Base-by-base conservation (phyloP, 2,113 vertebrate species). In the Cynocephalus volans region DNA sequence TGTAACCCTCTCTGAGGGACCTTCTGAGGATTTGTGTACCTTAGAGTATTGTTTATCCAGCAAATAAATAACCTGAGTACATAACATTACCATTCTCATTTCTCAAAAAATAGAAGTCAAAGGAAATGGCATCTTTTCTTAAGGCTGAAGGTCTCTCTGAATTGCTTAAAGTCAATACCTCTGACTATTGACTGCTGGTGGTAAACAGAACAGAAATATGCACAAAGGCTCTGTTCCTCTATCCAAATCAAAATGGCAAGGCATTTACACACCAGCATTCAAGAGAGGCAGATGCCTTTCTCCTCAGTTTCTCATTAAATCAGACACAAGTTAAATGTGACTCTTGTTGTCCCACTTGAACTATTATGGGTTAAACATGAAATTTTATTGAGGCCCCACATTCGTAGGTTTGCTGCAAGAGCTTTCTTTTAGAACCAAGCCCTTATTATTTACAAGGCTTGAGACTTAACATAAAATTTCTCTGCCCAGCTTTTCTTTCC, bases 331-430 rank as follows among this genome's bases (percentile, higher is more conserved):
- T 17, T 80, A 93, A 64, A 60, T 45, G 21, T 17, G 48, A 96
- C 28, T 62, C 41, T 77, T 72, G 48, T 82, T 80, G 67, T 69
- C 60, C 13, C 80, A 73, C 8, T 60, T 96, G 72, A 96, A 96
- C 79, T 95, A 95, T 85, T 82, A 50, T 64, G n/a, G 65, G 54
- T 97, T 62, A 96, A 96, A 62, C 82, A 93, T 97, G 33, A 91
- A 96, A 95, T 97, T 98, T 97, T 87, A 93, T 85, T 65, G 28
- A 96, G 31, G 73, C 31, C 41, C 64, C 88, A 77, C 36, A 23
- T 97, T 93, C 96, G 91, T 41, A 96, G 28, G 77, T 96, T 88
- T 87, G 48, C 10, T 9, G 72, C 93, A 93, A 56, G 17, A 7
- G 0, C 31, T 87, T 73, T 90, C 79, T 64, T 94, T 93, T 70